Evolutionary conservation across 2,113 vertebrate genomes (phyloP).

Genomic region (Oncorhynchus mykiss): DNA sequence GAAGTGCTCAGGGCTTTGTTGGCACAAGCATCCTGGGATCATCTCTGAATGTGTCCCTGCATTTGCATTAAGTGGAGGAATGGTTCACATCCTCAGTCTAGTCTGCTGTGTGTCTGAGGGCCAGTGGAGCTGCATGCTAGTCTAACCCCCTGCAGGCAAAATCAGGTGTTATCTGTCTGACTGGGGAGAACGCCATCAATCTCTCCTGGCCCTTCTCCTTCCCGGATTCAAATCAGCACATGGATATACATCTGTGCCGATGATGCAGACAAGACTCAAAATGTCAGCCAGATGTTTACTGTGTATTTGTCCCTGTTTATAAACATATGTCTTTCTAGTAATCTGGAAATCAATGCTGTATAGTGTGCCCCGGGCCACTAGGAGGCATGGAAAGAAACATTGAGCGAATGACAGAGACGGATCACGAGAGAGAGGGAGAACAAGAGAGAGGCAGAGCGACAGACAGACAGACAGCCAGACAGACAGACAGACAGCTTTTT

Average conservation of each 20-base stretch:
- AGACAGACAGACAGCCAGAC: background rate
- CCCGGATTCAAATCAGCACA: constrained; percentile 58
- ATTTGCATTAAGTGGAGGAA: constrained; percentile 69
- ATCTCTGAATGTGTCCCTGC: constrained; percentile 67
- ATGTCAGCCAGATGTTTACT: constrained; percentile 28
- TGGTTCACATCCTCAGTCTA: constrained; percentile 64
- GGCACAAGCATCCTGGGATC: constrained; percentile 68
- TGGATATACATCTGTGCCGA: constrained; percentile 53
- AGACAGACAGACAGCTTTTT: constrained; percentile 6
- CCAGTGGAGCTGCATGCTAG: constrained; percentile 49
- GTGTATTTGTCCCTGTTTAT: background rate
- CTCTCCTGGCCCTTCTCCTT: constrained; percentile 63
- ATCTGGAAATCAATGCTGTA: constrained; percentile 15
- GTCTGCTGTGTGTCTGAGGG: constrained; percentile 50
- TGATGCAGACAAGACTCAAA: constrained; percentile 43
- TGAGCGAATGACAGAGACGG: no score
- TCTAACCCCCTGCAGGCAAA: constrained; percentile 67
- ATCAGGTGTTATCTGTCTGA: constrained; percentile 76
- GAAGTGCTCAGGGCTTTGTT: constrained; percentile 61
- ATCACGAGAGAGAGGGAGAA: no score
- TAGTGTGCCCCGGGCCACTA: constrained; percentile 30
- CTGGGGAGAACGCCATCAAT: constrained; percentile 73
- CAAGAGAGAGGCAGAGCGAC: background rate
- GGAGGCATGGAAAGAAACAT: constrained; percentile 18
- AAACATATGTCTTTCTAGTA: background rate